A percentile compares a stretch with the other conserved stretches of the same genome.
Conservation (phyloP, 2,113 vertebrate genomes). For the Centropus bengalensis region DNA sequence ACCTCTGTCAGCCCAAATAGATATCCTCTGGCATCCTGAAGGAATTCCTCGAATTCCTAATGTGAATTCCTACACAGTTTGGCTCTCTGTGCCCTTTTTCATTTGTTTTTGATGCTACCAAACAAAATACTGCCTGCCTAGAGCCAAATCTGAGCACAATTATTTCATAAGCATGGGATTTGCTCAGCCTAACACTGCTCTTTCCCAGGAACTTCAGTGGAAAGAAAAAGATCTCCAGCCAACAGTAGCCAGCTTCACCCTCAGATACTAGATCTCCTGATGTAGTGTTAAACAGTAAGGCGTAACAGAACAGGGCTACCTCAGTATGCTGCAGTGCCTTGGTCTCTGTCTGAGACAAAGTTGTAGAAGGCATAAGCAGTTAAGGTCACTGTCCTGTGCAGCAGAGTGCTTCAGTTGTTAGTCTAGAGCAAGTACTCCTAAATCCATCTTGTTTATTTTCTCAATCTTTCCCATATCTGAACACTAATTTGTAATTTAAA, state of each 20-base stretch:
- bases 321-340: rapidly evolving
- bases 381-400: not conserved
- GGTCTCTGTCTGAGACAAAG: not conserved
- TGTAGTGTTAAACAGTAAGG: not conserved
- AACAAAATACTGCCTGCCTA: not conserved
- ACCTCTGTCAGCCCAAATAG: not conserved
- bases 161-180: not conserved
- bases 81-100: not conserved
- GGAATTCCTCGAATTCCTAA: not conserved
- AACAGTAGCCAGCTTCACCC: not conserved
- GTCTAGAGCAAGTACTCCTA: not conserved
- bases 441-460: not conserved
- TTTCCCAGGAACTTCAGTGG: not conserved
- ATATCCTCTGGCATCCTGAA: not conserved
- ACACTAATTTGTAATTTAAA: not conserved
- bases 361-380: rapidly evolving
- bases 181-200: not conserved
- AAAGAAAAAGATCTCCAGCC: not conserved
- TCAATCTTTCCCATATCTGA: not conserved
- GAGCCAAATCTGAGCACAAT: not conserved
- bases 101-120: not conserved
- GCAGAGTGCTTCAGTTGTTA: rapidly evolving
- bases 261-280: not conserved
- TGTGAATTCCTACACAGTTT: not conserved
- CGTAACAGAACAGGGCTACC: not conserved